Conservation (phyloP, 2,113 vertebrate genomes). For the Seriola quinqueradiata region DNA sequence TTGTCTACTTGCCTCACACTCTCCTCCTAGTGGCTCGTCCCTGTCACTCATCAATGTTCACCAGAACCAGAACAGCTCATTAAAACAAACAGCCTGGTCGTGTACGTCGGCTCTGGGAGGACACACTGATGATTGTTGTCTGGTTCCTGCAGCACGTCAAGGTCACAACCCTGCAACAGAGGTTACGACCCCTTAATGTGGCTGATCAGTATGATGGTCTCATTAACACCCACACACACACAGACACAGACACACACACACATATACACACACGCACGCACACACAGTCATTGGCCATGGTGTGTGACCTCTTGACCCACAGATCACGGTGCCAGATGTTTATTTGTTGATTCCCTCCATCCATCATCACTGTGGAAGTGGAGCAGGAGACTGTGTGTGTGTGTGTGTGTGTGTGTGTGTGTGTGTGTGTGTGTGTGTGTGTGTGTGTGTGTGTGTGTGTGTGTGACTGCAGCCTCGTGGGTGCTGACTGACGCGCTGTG, state of each 20-base stretch:
- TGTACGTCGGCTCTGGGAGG: slow-evolving; percentile 54
- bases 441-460: slow-evolving; percentile 24
- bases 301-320: slow-evolving; percentile 66
- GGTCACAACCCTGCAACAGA: slow-evolving; percentile 59
- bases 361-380: slow-evolving; percentile 74
- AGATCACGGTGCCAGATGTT: slow-evolving; percentile 68
- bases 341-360: slow-evolving; percentile 76
- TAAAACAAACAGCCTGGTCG: slow-evolving; percentile 53
- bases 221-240: slow-evolving; percentile 45
- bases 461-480: slow-evolving; percentile 17
- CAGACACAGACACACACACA: slow-evolving; percentile 28
- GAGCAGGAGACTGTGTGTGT: slow-evolving; percentile 29
- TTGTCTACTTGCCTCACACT: neutral
- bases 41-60: neutral
- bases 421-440: slow-evolving; percentile 3
- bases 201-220: slow-evolving; percentile 56
- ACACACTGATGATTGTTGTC: slow-evolving; percentile 67
- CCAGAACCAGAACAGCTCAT: no score
- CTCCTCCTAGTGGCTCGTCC: neutral
- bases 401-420: slow-evolving; percentile 15
- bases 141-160: slow-evolving; percentile 56
- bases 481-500: slow-evolving; percentile 60
- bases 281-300: slow-evolving; percentile 34
- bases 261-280: slow-evolving; percentile 32
- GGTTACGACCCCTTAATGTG: slow-evolving; percentile 56